Base-by-base conservation (phyloP, 2,797 vertebrate species). In the Coregonus suidteri region DNA sequence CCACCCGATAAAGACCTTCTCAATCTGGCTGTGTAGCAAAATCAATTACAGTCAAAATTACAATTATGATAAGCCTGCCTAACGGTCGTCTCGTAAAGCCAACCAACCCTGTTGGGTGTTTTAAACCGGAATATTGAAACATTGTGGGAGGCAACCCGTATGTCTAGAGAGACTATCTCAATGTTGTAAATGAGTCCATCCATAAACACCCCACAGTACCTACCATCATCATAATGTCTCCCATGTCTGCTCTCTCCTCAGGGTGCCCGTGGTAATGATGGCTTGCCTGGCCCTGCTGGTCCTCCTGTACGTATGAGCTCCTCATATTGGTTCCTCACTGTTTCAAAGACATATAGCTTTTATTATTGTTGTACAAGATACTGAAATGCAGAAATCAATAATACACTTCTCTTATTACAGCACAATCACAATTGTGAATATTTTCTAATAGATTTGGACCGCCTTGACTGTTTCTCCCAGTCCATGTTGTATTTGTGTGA, bases 241-340 rank as follows among this genome's bases (percentile, higher is more conserved):
- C 56, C 6, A 73, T 7, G 20, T 71, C 53, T 71, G 69, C 70
- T 83, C 25, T 70, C 74, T 87, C 75, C 59, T 4, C 88, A 99
- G 98, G 98, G 98, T 82, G 98, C 97, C 68, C 96, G 98, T 81
- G 98, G 98, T 90, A 99, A 99, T 1, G 98, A 99, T 62, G 98
- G 98, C 69, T 91, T 99, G 80, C 96, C 97, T 0, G 98, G 98
- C 75, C 97, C 98, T 0, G 98, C 96, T 78, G 98, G 98, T 86
- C 97, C 98, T 77, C 97, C 96, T 14, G 98, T 99, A 88, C 85
- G 98, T 96, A 34, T 78, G 74, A 53, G 31, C 56, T 59, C 47
- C 59, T 30, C 52, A 1, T 31, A 6, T 31, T 59, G n/a, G 59
- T 35, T 52, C 71, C 37, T 75, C 15, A 69, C 54, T 7, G 75